Percentiles rank a stretch among this genome's conserved stretches.
phyloP scores from a whole-genome alignment of 2,888 invertebrate species.

The Saturnia pavonia region DNA sequence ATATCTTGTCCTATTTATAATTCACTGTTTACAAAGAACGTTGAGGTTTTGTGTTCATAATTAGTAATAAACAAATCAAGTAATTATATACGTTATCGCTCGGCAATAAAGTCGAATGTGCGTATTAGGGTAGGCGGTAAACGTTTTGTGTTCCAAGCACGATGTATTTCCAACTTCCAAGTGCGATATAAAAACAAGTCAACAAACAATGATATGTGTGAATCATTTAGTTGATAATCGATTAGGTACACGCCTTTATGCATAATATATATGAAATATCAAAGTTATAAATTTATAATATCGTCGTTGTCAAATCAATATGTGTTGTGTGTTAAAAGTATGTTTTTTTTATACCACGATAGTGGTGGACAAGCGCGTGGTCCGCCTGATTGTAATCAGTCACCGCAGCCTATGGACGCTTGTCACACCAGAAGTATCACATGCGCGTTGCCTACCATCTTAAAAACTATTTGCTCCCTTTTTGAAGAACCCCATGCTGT shows the following conservation, averaged over 20 bases:
- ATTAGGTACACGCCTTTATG: neutral
- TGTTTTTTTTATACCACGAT: too few species aligned
- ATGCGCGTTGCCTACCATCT: too few species aligned
- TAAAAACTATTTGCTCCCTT: too few species aligned
- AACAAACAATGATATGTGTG: slow-evolving; percentile 26
- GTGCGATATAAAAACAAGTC: slow-evolving; percentile 23
- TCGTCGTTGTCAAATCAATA: too few species aligned
- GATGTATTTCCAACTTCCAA: slow-evolving; percentile 28
- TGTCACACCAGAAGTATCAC: too few species aligned
- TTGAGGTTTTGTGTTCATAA: slow-evolving; percentile 57
- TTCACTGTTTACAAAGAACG: slow-evolving; percentile 24
- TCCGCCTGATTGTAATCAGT: too few species aligned
- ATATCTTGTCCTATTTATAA: slow-evolving; percentile 26
- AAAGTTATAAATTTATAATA: neutral
- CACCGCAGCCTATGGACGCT: too few species aligned
- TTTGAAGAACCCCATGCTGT: too few species aligned
- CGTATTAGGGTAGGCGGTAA: slow-evolving; percentile 16
- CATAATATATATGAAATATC: neutral
- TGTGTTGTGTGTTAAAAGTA: too few species aligned
- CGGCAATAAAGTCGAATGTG: slow-evolving; percentile 36
- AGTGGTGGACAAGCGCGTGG: too few species aligned
- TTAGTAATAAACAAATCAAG: slow-evolving; percentile 16
- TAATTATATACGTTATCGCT: slow-evolving; percentile 29
- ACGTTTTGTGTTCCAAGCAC: slow-evolving; percentile 63
- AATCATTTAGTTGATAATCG: slow-evolving; percentile 33